Conservation (phyloP, 2,113 vertebrate species). For the Odocoileus hemionus region DNA sequence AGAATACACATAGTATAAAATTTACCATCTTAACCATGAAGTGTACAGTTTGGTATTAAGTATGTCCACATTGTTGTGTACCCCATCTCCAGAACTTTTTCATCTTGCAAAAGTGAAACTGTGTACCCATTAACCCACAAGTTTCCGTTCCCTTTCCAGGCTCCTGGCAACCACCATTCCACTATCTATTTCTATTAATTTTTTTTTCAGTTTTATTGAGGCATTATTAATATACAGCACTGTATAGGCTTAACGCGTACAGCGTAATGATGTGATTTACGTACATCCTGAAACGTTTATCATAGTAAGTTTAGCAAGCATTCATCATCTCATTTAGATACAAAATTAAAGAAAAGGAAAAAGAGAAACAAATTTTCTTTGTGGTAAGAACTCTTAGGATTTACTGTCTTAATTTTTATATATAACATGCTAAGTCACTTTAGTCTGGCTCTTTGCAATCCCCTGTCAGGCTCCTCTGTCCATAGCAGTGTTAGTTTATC, state of each 20-base stretch:
- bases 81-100: not conserved
- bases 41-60: not conserved
- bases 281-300: not conserved
- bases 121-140: not conserved
- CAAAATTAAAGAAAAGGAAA: not conserved
- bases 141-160: not conserved
- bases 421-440: not conserved
- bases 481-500: not conserved
- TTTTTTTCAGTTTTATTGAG: not conserved
- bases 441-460: not conserved
- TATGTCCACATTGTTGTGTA: not conserved
- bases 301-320: not conserved
- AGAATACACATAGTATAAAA: not conserved
- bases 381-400: not conserved
- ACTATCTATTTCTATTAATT: not conserved
- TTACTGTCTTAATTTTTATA: not conserved
- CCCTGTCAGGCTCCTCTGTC: not conserved
- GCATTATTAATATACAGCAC: not conserved
- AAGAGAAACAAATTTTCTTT: not conserved
- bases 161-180: not conserved
- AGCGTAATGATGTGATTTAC: not conserved
- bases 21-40: not conserved
- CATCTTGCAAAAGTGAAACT: not conserved
- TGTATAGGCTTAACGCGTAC: accelerated
- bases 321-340: not conserved